Evolutionary conservation across 2,797 vertebrate genomes (phyloP), one percentile per base, ranked within the genome.

Genomic region (Hemibagrus guttatus): DNA sequence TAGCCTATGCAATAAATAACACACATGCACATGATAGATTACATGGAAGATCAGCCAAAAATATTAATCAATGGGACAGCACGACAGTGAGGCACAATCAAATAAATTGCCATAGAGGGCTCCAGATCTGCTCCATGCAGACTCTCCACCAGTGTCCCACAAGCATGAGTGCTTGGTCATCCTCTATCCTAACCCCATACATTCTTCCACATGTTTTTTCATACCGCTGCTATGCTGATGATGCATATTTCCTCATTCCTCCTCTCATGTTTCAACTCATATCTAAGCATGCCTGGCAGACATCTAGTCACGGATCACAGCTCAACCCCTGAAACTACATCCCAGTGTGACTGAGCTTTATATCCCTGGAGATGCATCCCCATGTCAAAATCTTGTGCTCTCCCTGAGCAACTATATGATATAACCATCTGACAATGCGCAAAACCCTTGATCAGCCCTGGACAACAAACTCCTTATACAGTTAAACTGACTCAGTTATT

Each of bases 321-420:
- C n/a, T 76, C 49, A 28, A 56, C 6, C 46, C 14, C 16, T 76
- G n/a, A 54, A 54, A 52, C 26, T 17, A 17, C 49, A 17, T 31
- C 49, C 74, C 74, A 56, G 3, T 31, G 28, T 76, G 74, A 56
- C 52, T 21, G 52, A 56, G n/a, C 52, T 78, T 13, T 28, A 56
- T 31, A 19, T 78, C 74, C 74, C 74, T 21, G 9, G 52, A 56
- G 26, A 78, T 78, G 75, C 75, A 78, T 12, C 52, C 75, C 28
- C 28, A 35, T 21, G 19, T 58, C 75, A 78, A 0, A 17, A 78
- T 58, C 52, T 58, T 78, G 52, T 78, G 21, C 17, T 56, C 28
- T 58, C 14, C 52, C 8, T 19, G 6, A 2, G 11, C 71, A 75
- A 28, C 46, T 75, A 23, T 46, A 23, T 42, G 42, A 49, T 14